A percentile compares a stretch with the other conserved stretches of the same genome.
phyloP scores from a whole-genome alignment of 2,113 vertebrate genomes.

The Perca schrenkii region DNA sequence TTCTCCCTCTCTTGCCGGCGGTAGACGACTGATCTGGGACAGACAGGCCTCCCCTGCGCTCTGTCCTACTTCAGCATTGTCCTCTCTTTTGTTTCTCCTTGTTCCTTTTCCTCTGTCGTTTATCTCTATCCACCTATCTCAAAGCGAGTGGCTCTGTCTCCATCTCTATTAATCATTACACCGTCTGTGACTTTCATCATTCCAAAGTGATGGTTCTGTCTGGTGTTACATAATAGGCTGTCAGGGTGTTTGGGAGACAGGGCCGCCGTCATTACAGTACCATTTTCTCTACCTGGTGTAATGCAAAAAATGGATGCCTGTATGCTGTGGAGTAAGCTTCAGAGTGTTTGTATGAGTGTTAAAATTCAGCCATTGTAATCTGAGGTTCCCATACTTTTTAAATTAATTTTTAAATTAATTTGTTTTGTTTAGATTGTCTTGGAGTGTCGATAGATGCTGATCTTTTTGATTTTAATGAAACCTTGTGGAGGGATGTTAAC shows the following conservation, averaged over 20 bases:
- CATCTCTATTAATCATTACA: conserved; percentile 33
- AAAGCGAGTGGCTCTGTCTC: conserved; percentile 16
- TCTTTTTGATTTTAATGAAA: too few species aligned
- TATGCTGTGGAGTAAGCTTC: not conserved
- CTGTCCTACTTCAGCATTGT: conserved; percentile 83
- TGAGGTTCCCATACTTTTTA: not conserved
- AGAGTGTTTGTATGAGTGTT: not conserved
- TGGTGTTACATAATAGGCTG: conserved; percentile 38
- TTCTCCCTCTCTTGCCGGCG: conserved; percentile 51
- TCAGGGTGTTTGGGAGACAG: conserved; percentile 41
- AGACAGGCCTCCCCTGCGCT: conserved; percentile 82
- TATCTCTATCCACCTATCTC: conserved; percentile 45
- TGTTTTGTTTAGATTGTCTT: not conserved
- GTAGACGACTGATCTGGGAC: conserved; percentile 85
- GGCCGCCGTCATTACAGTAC: conserved; percentile 18
- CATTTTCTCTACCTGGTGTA: conserved; percentile 24
- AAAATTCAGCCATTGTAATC: not conserved
- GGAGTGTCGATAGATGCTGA: too few species aligned
- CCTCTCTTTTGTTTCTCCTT: conserved; percentile 65
- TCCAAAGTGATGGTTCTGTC: conserved; percentile 46
- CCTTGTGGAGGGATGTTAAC: too few species aligned
- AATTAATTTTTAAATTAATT: too few species aligned
- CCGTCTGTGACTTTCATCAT: conserved; percentile 31
- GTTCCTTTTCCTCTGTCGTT: conserved; percentile 46
- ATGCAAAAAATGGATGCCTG: conserved; percentile 37